A percentile compares a stretch with the other conserved stretches of the same genome.
These are phyloP conservation scores for Dolichoris vasculosae DNA, from an alignment of 1,140 invertebrate genomes.

Conservation along the genomic window DNA sequence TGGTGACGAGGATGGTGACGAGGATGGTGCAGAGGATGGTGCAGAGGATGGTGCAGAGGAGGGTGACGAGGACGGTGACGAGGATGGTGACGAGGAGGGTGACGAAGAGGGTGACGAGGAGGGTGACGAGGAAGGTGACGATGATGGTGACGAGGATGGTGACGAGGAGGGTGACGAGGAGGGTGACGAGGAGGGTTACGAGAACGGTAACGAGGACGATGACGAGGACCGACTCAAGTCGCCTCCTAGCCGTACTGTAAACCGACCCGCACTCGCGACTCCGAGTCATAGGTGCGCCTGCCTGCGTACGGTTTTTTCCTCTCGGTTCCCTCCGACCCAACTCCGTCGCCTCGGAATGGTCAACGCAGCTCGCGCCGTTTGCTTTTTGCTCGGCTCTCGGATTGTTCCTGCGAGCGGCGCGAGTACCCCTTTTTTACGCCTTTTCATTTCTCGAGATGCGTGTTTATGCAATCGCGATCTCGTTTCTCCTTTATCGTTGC, in stretches of 20 bases:
- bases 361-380: neutral
- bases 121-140: neutral
- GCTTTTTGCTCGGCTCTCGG: neutral
- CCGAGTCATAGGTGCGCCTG: conserved; percentile 19
- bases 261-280: conserved; percentile 3
- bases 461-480: conserved; percentile 48
- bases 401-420: neutral
- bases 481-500: conserved; percentile 17
- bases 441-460: conserved; percentile 28
- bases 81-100: conserved; percentile 23
- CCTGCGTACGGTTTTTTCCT: conserved; percentile 5
- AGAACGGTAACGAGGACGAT: no score
- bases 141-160: conserved; percentile 37
- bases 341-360: neutral
- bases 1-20: neutral
- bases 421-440: neutral
- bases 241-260: conserved; percentile 11
- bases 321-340: neutral
- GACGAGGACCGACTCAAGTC: neutral
- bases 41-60: conserved; percentile 42
- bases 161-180: conserved; percentile 44
- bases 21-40: no score
- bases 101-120: conserved; percentile 44
- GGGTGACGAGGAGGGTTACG: no score
- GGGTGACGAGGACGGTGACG: conserved; percentile 18